Conservation (phyloP, 2,113 vertebrate genomes). For the Pachyramphus minor region DNA sequence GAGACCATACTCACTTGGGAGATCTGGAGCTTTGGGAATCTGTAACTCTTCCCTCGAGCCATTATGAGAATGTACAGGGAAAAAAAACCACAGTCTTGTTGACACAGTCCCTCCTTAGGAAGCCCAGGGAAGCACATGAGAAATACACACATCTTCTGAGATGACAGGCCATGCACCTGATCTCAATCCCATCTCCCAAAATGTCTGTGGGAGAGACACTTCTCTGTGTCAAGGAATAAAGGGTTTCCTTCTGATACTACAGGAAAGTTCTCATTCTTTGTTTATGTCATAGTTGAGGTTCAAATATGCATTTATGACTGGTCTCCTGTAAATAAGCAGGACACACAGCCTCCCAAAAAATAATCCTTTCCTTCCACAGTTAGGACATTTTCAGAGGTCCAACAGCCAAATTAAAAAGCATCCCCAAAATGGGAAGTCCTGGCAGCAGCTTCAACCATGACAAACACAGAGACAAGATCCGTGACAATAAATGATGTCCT, state of each 20-base stretch:
- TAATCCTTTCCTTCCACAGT: neutral
- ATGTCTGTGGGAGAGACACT: neutral
- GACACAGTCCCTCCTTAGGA: neutral
- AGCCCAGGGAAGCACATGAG: neutral
- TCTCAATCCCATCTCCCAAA: neutral
- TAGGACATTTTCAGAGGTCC: neutral
- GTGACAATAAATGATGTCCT: neutral
- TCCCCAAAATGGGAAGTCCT: neutral
- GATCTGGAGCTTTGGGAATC: neutral
- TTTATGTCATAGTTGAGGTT: neutral
- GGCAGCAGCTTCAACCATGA: neutral
- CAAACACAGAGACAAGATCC: neutral
- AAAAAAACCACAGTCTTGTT: neutral
- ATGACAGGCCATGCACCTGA: neutral
- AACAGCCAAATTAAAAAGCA: neutral
- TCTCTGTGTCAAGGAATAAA: neutral
- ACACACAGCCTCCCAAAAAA: accelerated
- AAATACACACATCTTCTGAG: neutral
- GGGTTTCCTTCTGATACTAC: neutral
- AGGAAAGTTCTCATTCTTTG: neutral
- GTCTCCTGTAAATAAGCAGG: neutral
- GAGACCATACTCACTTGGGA: neutral
- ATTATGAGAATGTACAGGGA: neutral
- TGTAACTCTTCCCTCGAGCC: neutral
- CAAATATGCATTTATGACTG: neutral